A percentile compares a stretch with the other conserved stretches of the same genome.
Evolutionary conservation across 2,888 invertebrate genomes (phyloP).

Genomic region (Lymantria monacha): DNA sequence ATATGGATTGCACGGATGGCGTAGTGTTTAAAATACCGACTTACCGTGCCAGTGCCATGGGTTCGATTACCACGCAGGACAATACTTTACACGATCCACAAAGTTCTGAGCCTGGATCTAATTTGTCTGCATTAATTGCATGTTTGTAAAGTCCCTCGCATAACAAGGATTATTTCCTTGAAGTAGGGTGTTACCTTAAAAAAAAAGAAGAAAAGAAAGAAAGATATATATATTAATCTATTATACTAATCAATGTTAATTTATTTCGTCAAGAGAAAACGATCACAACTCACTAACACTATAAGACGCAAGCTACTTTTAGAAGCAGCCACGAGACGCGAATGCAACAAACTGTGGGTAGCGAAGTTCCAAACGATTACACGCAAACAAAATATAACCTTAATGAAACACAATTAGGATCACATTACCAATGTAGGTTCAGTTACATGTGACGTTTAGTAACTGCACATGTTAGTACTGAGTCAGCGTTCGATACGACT

Average conservation of each 20-base stretch:
- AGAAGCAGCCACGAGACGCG: slow-evolving; percentile 37
- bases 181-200: too few species aligned
- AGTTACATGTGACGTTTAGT: slow-evolving; percentile 26
- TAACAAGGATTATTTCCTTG: too few species aligned
- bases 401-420: slow-evolving; percentile 13
- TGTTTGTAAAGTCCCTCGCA: too few species aligned
- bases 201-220: too few species aligned
- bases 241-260: neutral
- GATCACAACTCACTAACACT: slow-evolving; percentile 12
- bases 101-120: too few species aligned
- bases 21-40: too few species aligned
- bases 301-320: slow-evolving; percentile 29
- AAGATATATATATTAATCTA: neutral
- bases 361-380: slow-evolving; percentile 15
- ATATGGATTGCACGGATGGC: too few species aligned
- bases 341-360: slow-evolving; percentile 45
- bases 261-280: slow-evolving; percentile 6
- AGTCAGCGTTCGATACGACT: slow-evolving; percentile 69
- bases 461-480: slow-evolving; percentile 30
- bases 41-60: too few species aligned
- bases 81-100: too few species aligned
- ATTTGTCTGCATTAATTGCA: too few species aligned
- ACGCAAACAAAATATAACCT: slow-evolving; percentile 13
- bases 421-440: slow-evolving; percentile 2
- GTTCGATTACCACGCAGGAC: too few species aligned